Evolutionary conservation across 2,113 vertebrate genomes (phyloP), one percentile per base, ranked within the genome.

Genomic region (Cyanoramphus novaezelandiae): DNA sequence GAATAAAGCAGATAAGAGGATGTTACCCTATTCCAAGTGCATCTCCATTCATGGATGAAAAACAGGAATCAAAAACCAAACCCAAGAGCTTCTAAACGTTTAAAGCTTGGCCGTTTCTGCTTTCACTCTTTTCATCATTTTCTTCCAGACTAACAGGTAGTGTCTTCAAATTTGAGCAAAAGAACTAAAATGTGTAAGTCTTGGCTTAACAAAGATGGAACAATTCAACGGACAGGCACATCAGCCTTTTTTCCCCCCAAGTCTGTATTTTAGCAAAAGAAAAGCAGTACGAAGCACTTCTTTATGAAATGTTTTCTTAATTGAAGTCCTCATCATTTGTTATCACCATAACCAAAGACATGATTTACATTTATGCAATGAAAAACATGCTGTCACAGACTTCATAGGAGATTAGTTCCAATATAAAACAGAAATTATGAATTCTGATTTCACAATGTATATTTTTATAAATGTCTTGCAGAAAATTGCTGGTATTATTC

Each of bases 161-260:
- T 2, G 1, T 24, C 53, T 86, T 63, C 21, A 46, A 47, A 80
- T 11, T 10, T 29, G 8, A 88, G 39, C 7, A 60, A 31, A 16
- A 62, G 39, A 78, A 86, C 29, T 53, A 7, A 70, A 82, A 87
- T 5, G 9, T 2, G 0, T 4, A 55, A 43, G 43, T 76, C 90
- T 4, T 12, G 21, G 12, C 31, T 65, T 77, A 76, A 60, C 31
- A 44, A 9, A 62, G n/a, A 39, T 15, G 18, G 27, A 47, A 72
- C 21, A 76, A 64, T 28, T 15, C 52, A 59, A 59, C 14, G 59
- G n/a, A 80, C 6, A 74, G 8, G 57, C 12, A 37, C 15, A 62
- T 0, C 27, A 31, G 18, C 5, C 9, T 37, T 37, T 37, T 39
- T 39, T 10, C 39, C 2, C 9, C 11, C 13, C 20, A 76, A 74